Percentiles rank a stretch among this genome's conserved stretches.
Conservation (phyloP, 2,797 vertebrate genomes). For the Antennarius maculatus region DNA sequence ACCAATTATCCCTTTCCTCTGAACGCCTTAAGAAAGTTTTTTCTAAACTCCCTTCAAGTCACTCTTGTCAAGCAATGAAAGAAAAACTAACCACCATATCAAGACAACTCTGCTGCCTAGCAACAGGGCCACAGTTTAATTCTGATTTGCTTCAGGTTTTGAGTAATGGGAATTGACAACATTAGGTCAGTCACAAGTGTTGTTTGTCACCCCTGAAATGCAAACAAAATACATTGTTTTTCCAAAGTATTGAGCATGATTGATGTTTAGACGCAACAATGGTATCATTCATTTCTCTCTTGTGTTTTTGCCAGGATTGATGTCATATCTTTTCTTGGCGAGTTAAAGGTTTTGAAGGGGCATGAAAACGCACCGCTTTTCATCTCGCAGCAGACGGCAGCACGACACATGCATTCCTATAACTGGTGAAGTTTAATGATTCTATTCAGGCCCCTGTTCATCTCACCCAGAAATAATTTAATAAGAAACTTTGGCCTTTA, state of each 20-base stretch:
- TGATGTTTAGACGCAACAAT: conserved; percentile 95
- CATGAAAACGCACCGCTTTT: conserved; percentile 88
- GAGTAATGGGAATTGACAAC: conserved; percentile 99
- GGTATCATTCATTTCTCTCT: conserved; percentile 94
- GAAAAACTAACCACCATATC: conserved; percentile 99
- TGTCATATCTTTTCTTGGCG: conserved; percentile 99
- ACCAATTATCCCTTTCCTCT: conserved; percentile 98
- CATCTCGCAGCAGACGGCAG: conserved; percentile 82
- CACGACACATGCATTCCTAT: conserved; percentile 79
- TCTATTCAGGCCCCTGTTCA: conserved; percentile 85
- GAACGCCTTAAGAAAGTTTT: conserved; percentile 99
- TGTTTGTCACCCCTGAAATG: conserved; percentile 99
- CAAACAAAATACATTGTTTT: conserved; percentile 99
- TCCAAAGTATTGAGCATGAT: conserved; percentile 89
- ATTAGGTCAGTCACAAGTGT: conserved; percentile 97
- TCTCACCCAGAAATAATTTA: conserved; percentile 91
- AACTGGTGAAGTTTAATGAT: conserved; percentile 90
- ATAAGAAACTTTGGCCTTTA: conserved; percentile 85
- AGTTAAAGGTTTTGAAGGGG: conserved; percentile 91
- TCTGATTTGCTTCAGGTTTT: conserved; percentile 97
- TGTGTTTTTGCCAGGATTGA: conserved; percentile 93
- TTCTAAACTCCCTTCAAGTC: conserved; percentile 99
- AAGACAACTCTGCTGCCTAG: conserved; percentile 99
- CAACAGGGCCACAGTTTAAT: conserved; percentile 99
- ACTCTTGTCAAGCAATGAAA: conserved; percentile 99